Evolutionary conservation across 2,797 vertebrate genomes (phyloP).

Genomic region (Malacoctenus gilli): DNA sequence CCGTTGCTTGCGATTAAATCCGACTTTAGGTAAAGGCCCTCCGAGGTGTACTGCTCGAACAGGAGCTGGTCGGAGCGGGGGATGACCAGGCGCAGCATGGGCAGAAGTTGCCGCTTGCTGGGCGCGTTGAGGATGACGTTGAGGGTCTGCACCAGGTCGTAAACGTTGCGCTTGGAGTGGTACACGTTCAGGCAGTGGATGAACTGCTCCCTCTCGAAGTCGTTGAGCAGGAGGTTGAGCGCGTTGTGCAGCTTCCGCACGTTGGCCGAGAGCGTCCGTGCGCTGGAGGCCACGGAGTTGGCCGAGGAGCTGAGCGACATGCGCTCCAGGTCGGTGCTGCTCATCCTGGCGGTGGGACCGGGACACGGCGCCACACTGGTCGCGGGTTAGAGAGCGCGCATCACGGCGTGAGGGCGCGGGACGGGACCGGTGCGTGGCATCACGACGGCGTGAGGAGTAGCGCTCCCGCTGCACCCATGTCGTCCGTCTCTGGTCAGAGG

Average conservation of each 20-base stretch:
- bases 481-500: neutral
- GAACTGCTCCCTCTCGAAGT: slow-evolving; percentile 93
- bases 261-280: slow-evolving; percentile 91
- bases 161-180: slow-evolving; percentile 96
- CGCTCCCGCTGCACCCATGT: slow-evolving; percentile 48
- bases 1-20: slow-evolving; percentile 73
- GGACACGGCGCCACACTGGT: slow-evolving; percentile 61
- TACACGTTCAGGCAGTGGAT: slow-evolving; percentile 96
- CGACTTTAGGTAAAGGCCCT: slow-evolving; percentile 90
- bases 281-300: slow-evolving; percentile 82
- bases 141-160: slow-evolving; percentile 94
- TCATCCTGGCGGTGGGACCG: slow-evolving; percentile 79
- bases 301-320: slow-evolving; percentile 85
- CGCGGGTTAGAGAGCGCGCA: slow-evolving; percentile 62
- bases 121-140: slow-evolving; percentile 92
- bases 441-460: slow-evolving; percentile 55
- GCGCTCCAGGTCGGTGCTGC: slow-evolving; percentile 88
- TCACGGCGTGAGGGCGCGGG: slow-evolving; percentile 40
- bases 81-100: slow-evolving; percentile 94
- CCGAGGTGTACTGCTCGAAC: slow-evolving; percentile 96
- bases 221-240: slow-evolving; percentile 91
- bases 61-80: slow-evolving; percentile 96
- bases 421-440: slow-evolving; percentile 61
- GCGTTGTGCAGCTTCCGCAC: slow-evolving; percentile 94
- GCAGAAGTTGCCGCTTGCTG: slow-evolving; percentile 92